Evolutionary conservation across 2,797 vertebrate genomes (phyloP).

Genomic region (Poecilia wingei): DNA sequence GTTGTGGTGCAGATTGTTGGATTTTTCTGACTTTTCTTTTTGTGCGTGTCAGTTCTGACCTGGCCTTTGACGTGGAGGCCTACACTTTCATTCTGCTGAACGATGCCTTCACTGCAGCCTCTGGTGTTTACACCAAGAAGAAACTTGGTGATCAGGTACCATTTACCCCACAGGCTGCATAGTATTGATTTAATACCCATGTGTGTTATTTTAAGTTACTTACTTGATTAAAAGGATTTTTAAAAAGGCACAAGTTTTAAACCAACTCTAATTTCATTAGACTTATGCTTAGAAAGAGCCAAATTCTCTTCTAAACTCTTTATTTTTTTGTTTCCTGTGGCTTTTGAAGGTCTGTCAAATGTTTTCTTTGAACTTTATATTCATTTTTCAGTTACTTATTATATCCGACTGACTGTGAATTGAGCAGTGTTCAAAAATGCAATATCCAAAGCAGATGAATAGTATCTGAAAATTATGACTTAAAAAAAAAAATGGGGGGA

Average conservation of each 20-base stretch:
- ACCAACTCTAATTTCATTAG: neutral
- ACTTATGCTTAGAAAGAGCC: neutral
- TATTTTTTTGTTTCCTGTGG: neutral
- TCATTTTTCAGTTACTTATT: neutral
- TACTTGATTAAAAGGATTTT: neutral
- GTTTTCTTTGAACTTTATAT: neutral
- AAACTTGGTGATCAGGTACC: conserved; percentile 87
- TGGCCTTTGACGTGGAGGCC: conserved; percentile 88
- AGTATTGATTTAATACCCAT: neutral
- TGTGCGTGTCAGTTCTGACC: conserved; percentile 84
- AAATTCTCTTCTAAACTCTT: neutral
- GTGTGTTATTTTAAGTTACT: neutral
- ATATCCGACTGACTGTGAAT: neutral
- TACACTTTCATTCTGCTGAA: conserved; percentile 91
- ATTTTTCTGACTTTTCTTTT: neutral
- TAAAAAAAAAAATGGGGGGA: neutral
- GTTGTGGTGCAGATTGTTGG: neutral
- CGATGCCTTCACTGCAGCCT: conserved; percentile 91
- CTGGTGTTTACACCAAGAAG: conserved; percentile 90
- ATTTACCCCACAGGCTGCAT: neutral
- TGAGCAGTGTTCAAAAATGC: neutral
- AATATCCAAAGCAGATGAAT: neutral
- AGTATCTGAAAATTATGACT: neutral
- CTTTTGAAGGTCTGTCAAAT: neutral
- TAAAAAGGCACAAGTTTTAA: neutral